Evolutionary conservation across 2,113 vertebrate genomes (phyloP), one percentile per base, ranked within the genome.

Genomic region (Theropithecus gelada): DNA sequence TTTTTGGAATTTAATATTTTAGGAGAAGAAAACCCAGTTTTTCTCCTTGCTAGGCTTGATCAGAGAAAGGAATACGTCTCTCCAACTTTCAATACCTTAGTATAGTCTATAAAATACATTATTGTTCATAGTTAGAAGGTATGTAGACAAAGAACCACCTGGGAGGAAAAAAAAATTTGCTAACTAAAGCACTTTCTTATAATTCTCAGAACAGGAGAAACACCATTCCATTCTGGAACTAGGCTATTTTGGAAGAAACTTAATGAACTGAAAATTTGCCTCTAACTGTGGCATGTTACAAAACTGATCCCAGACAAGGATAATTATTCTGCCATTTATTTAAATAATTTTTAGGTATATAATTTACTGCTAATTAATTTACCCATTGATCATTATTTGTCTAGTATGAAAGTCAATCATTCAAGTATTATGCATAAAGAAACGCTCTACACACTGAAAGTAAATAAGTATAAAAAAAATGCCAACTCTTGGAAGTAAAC

Each of bases 241-340:
- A 66, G 50, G 20, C 23, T 75, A 48, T 70, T 76, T n/a, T 43
- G 20, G 48, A 92, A 84, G 35, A 32, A 95, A 2, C 9, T 20
- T 23, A 80, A 75, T 30, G 30, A 88, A 73, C 23, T 95, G 38
- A 96, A 93, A 94, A 83, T 45, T 10, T 70, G 14, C 79, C 30
- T 43, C 1, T 79, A 73, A 87, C 61, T 27, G 1, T 55, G 27
- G 20, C 25, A 38, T 18, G 38, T 93, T 57, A 95, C 27, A 93
- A 32, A 92, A 90, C 6, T 57, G 57, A 88, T 40, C 81, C 2
- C 11, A 93, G 64, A 93, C 17, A 82, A 83, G 16, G 61, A 45
- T 76, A 80, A 90, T 80, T 84, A 30, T 85, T 61, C 75, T 40
- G 25, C 38, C 30, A 92, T 94, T 97, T 95, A 68, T 89, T 75